Percentiles rank a stretch among this genome's conserved stretches.
Conservation (phyloP, 2,113 vertebrate species). For the Mus pahari region DNA sequence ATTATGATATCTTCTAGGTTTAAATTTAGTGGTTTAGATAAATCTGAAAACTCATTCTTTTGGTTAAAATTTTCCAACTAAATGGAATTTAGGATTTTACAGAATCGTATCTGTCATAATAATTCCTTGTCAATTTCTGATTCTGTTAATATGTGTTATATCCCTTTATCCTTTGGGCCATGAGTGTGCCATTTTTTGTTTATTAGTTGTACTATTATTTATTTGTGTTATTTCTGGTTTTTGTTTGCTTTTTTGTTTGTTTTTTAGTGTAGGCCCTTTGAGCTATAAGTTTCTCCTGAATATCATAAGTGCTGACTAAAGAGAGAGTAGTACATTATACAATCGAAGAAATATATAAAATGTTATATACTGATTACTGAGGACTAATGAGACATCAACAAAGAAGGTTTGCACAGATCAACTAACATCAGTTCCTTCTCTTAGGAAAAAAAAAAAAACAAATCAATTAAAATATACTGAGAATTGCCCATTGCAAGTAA, state of each 20-base stretch:
- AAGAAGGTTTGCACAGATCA: neutral
- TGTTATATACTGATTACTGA: neutral
- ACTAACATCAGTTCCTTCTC: neutral
- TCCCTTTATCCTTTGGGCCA: neutral
- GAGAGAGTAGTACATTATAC: neutral
- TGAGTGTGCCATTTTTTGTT: neutral
- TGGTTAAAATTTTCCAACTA: neutral
- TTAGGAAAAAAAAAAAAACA: neutral
- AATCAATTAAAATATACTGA: neutral
- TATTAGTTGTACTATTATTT: neutral
- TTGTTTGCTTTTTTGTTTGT: neutral
- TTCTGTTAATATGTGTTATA: neutral
- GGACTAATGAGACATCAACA: neutral
- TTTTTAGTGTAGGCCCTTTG: neutral
- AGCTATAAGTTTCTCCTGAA: neutral
- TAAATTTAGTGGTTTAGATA: neutral
- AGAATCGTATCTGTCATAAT: neutral
- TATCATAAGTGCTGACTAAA: neutral
- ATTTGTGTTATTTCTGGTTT: neutral
- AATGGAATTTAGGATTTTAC: neutral
- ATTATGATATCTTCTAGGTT: neutral
- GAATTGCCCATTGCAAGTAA: neutral
- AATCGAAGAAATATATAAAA: neutral
- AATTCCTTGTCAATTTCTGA: neutral
- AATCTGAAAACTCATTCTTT: neutral